Percentiles rank a stretch among this genome's conserved stretches.
phyloP scores from a whole-genome alignment of 2,888 invertebrate species.

The Sphaerophoria taeniata region DNA sequence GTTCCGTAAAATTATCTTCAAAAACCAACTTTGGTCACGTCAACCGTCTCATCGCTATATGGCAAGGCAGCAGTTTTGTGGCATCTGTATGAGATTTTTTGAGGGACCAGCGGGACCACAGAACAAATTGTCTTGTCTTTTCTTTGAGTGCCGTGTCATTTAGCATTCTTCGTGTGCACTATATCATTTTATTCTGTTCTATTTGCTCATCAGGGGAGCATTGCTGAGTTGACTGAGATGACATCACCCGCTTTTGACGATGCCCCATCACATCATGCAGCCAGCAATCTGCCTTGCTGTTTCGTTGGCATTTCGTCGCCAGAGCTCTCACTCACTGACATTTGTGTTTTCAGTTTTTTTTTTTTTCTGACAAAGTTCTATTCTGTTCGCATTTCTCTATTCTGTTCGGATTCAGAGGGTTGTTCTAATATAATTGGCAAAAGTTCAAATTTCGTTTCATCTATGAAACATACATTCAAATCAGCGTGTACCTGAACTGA shows the following conservation, averaged over 20 bases:
- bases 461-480: conserved; percentile 19
- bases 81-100: background rate
- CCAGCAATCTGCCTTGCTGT: background rate
- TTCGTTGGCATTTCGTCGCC: too few relatives aligned
- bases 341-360: too few relatives aligned
- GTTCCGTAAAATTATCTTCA: conserved; percentile 37
- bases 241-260: conserved; percentile 65
- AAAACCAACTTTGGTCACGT: conserved; percentile 60
- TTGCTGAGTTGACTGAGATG: conserved; percentile 36
- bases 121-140: conserved; percentile 59
- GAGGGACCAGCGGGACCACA: conserved; percentile 14
- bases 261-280: conserved; percentile 9
- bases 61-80: conserved; percentile 24
- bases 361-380: conserved; percentile 27
- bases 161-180: conserved; percentile 57
- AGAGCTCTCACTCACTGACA: too few relatives aligned
- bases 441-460: conserved; percentile 59
- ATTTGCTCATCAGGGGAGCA: conserved; percentile 47
- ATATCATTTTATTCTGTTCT: conserved; percentile 47
- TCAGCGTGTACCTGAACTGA: background rate
- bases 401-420: conserved; percentile 41
- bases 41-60: conserved; percentile 10
- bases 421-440: conserved; percentile 64
- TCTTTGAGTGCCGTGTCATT: conserved; percentile 34
- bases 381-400: conserved; percentile 1